phyloP scores from a whole-genome alignment of 2,113 vertebrate species.

The Prunella himalayana region DNA sequence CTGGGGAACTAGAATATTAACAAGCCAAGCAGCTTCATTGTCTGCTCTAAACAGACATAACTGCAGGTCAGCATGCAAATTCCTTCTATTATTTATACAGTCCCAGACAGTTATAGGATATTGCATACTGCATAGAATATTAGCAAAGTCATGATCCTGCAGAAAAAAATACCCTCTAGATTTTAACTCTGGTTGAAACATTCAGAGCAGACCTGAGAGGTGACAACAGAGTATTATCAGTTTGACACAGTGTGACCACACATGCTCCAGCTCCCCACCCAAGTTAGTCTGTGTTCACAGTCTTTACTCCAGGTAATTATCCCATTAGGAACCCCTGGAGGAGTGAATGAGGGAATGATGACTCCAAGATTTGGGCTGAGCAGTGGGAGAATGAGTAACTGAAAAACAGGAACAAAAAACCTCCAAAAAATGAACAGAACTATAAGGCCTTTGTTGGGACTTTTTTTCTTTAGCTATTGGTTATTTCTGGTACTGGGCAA shows the following conservation, averaged over 20 bases:
- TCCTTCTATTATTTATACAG: slow-evolving; percentile 39
- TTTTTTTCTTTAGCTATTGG: neutral
- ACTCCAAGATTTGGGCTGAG: neutral
- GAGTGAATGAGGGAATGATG: neutral
- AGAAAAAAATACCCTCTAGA: neutral
- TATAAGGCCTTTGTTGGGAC: neutral
- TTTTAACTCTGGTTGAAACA: neutral
- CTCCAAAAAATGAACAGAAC: neutral
- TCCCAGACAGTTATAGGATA: neutral
- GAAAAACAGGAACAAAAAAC: neutral
- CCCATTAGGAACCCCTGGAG: neutral
- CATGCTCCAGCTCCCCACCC: neutral
- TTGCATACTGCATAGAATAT: neutral
- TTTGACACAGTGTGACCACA: neutral
- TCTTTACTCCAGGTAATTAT: neutral
- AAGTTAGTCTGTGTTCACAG: neutral
- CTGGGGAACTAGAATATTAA: slow-evolving; percentile 48
- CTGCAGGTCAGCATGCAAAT: slow-evolving; percentile 30
- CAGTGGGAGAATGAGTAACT: neutral
- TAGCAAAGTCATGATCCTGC: neutral
- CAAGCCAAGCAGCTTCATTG: slow-evolving; percentile 38
- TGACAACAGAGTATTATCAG: neutral
- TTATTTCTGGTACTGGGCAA: neutral
- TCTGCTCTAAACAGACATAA: slow-evolving; percentile 28
- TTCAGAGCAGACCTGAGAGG: neutral